phyloP scores from a whole-genome alignment of 2,797 vertebrate genomes.

The Danio aesculapii region DNA sequence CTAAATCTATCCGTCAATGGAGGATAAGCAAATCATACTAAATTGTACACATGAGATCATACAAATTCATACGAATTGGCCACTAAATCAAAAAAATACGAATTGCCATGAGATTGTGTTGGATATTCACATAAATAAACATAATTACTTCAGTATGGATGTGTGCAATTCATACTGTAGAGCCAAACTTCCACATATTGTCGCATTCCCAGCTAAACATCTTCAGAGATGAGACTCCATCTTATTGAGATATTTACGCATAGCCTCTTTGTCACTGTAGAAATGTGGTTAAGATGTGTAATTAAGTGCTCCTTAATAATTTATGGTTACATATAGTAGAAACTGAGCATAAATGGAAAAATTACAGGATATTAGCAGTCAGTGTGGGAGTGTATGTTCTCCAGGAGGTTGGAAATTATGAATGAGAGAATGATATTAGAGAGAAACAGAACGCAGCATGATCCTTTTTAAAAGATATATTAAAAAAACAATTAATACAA shows the following conservation, averaged over 20 bases:
- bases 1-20: too few species aligned
- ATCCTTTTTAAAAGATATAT: neutral
- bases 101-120: too few species aligned
- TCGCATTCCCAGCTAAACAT: neutral
- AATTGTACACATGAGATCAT: too few species aligned
- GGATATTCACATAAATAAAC: too few species aligned
- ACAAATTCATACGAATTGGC: too few species aligned
- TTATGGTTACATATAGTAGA: conserved; percentile 23
- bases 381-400: conserved; percentile 13
- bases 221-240: neutral
- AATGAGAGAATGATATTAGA: neutral
- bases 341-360: conserved; percentile 7
- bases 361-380: conserved; percentile 7
- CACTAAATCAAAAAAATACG: too few species aligned
- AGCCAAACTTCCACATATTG: too few species aligned
- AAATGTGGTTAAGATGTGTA: conserved; percentile 17
- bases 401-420: neutral
- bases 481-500: neutral
- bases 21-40: too few species aligned
- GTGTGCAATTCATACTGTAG: too few species aligned
- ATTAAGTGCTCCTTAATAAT: conserved; percentile 23
- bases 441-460: neutral
- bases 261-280: neutral
- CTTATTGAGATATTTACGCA: neutral
- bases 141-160: too few species aligned